phyloP scores from a whole-genome alignment of 2,888 invertebrate species.

The Pandemis cinnamomeana region DNA sequence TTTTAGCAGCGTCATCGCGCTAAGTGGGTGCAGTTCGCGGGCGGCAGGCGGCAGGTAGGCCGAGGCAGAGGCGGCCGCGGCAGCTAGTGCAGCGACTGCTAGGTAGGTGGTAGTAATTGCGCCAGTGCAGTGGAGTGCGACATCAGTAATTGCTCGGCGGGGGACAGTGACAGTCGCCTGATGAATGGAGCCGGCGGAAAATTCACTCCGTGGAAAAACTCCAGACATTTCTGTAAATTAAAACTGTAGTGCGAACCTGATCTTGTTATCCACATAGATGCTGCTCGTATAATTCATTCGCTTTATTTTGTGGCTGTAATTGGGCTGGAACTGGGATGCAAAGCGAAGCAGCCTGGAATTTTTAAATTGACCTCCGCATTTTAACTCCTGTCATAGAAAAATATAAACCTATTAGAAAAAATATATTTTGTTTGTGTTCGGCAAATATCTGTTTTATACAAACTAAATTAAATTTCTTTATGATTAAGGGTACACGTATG shows the following conservation, averaged over 20 bases:
- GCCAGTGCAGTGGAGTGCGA: slow-evolving; percentile 71
- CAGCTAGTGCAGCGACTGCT: slow-evolving; percentile 32
- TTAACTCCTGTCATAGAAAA: not conserved
- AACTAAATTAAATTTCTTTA: too few relatives aligned
- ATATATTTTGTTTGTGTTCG: too few relatives aligned
- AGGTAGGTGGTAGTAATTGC: slow-evolving; percentile 66
- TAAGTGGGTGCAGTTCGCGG: slow-evolving; percentile 8
- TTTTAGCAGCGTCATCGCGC: slow-evolving; percentile 23
- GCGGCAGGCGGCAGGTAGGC: slow-evolving; percentile 12
- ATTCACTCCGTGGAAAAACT: slow-evolving; percentile 67
- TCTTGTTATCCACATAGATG: slow-evolving; percentile 59
- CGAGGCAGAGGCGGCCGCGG: slow-evolving; percentile 10
- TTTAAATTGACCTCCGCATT: not conserved
- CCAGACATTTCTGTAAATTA: slow-evolving; percentile 73
- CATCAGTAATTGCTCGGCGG: slow-evolving; percentile 79
- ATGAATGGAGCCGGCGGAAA: slow-evolving; percentile 75
- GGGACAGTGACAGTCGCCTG: slow-evolving; percentile 74
- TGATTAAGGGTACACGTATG: too few relatives aligned
- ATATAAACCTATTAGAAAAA: too few relatives aligned
- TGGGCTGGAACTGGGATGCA: slow-evolving; percentile 4
- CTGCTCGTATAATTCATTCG: slow-evolving; percentile 41
- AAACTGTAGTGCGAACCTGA: slow-evolving; percentile 63
- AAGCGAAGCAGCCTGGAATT: not conserved
- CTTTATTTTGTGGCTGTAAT: slow-evolving; percentile 42
- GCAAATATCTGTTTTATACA: too few relatives aligned